Evolutionary conservation across 2,797 vertebrate genomes (phyloP), one percentile per base, ranked within the genome.

Genomic region (Lacerta agilis): DNA sequence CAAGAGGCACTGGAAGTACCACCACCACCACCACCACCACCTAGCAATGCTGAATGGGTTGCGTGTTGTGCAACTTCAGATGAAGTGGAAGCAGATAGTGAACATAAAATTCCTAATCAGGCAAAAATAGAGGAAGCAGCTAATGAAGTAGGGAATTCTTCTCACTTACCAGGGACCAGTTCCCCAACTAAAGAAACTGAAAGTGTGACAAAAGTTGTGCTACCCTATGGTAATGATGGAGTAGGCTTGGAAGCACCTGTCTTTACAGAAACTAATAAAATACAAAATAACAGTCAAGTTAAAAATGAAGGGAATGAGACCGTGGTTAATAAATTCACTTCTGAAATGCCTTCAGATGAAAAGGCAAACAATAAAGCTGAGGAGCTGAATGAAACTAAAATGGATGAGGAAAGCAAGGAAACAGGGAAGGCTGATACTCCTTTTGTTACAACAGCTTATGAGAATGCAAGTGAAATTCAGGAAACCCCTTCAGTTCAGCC

Each of bases 41-140:
- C 95, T 5, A 92, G 87, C 89, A 92, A 87, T 90, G 91, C 94
- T 89, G 93, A 96, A 92, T 85, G 89, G 88, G 83, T 92, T 67
- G 20, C 95, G 90, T 87, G 73, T 92, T 91, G 93, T 8, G 86
- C 95, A 91, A 90, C 92, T 86, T 92, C 92, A 41, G 91, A 94
- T 79, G 95, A 96, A 91, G 5, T 81, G 3, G 94, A 87, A 69
- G 83, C 91, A 85, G 91, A 92, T 82, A 87, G 92, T 84, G 82
- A 90, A 49, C 87, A 89, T 71, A 90, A 94, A 75, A 90, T 45
- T 13, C 17, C 33, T 85, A 90, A 93, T 72, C 89, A 95, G 71
- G 78, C 66, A 87, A 83, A 95, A 92, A 33, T 82, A 87, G 86
- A 90, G 36, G 90, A 96, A 86, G 82, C 89, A 76, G 90, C 94